These are phyloP conservation scores for Gambusia affinis DNA, from an alignment of 2,113 vertebrate genomes.

Conservation along the genomic window DNA sequence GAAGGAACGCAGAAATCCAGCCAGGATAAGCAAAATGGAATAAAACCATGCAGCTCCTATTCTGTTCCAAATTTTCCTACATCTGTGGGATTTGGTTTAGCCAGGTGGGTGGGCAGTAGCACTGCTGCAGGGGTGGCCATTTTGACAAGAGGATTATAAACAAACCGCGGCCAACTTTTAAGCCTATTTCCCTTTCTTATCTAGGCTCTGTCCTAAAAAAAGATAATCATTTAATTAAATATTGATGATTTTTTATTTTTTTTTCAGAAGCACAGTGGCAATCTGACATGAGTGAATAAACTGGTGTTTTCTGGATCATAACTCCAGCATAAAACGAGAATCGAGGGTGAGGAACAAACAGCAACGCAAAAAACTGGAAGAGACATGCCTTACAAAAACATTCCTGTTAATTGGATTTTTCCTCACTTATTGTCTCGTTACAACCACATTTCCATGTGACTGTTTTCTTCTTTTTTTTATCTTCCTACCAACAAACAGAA, in stretches of 20 bases:
- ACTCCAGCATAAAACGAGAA: constrained; percentile 12
- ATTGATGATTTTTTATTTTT: constrained; percentile 72
- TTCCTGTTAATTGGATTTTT: not conserved
- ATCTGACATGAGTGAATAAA: constrained; percentile 41
- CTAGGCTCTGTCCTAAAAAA: constrained; percentile 61
- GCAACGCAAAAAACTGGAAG: not conserved
- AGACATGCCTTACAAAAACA: not conserved
- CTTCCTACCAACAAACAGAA: too few relatives aligned
- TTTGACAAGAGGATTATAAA: constrained; percentile 69
- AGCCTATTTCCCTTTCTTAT: constrained; percentile 64
- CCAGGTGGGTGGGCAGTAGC: constrained; percentile 50
- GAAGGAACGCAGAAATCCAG: not conserved
- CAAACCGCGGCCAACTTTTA: constrained; percentile 59
- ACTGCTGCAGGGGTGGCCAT: constrained; percentile 23
- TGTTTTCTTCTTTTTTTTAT: too few relatives aligned
- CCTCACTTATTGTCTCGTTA: not conserved
- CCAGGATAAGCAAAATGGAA: not conserved
- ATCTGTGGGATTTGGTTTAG: constrained; percentile 34
- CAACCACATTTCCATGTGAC: not conserved
- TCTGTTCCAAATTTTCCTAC: not conserved
- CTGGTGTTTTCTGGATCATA: constrained; percentile 41
- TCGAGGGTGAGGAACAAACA: not conserved
- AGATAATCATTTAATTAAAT: constrained; percentile 75
- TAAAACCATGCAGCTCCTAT: not conserved
- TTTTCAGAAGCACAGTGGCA: constrained; percentile 38